Conservation (phyloP, 92 coral and sea anemone genomes). For the Umimayanthus chanpuru region DNA sequence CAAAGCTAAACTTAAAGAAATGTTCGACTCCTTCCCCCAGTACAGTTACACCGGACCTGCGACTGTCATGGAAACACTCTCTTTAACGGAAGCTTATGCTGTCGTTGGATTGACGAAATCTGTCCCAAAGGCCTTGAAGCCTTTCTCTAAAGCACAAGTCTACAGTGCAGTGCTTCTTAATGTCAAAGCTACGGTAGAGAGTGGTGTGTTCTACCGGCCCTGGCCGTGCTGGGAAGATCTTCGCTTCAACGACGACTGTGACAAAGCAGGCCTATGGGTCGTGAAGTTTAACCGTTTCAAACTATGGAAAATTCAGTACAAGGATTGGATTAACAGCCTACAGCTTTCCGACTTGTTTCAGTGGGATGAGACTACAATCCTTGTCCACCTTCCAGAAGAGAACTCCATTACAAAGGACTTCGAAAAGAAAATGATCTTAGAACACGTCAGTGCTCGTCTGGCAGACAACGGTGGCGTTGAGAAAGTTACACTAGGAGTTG, state of each 20-base stretch:
- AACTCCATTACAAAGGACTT: constrained; percentile 14
- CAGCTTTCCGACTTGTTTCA: constrained; percentile 23
- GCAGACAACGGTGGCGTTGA: constrained; percentile 5
- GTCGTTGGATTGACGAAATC: constrained; percentile 52
- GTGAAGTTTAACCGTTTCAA: constrained; percentile 54
- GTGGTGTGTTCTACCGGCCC: constrained; percentile 54
- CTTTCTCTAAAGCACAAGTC: constrained; percentile 54
- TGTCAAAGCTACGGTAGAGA: constrained; percentile 52
- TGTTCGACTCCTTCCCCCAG: constrained; percentile 40
- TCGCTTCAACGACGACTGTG: constrained; percentile 68
- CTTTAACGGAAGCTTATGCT: constrained; percentile 49
- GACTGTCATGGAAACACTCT: constrained; percentile 13
- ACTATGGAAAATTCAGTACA: constrained; percentile 53
- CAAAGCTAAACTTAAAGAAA: not conserved
- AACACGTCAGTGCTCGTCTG: not conserved
- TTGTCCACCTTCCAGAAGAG: constrained; percentile 2
- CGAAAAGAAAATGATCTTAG: constrained; percentile 39
- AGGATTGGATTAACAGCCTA: constrained; percentile 47
- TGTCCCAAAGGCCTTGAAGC: constrained; percentile 31
- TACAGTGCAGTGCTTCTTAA: constrained; percentile 56
- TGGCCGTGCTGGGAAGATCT: constrained; percentile 72
- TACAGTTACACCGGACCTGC: constrained; percentile 62
- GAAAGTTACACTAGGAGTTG: constrained; percentile 42
- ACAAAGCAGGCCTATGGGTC: constrained; percentile 60
- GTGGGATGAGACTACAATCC: constrained; percentile 36